phyloP scores from a whole-genome alignment of 2,113 vertebrate species.

The Amphiprion ocellaris region DNA sequence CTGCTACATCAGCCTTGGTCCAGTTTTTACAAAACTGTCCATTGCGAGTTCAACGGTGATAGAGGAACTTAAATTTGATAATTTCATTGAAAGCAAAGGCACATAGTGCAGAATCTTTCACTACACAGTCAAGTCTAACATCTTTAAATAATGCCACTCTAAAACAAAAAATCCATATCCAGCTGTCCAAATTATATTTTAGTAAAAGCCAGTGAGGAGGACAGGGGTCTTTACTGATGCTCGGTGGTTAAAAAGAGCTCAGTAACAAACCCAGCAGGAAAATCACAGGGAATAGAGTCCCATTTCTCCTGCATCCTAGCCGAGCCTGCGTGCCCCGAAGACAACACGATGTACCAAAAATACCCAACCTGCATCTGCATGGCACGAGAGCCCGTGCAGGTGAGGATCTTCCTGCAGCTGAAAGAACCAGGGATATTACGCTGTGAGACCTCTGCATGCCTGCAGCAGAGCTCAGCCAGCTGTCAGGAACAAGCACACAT shows the following conservation, averaged over 20 bases:
- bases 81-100: too few species aligned
- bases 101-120: too few species aligned
- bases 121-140: too few species aligned
- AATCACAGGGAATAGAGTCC: slow-evolving; percentile 17
- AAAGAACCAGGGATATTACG: slow-evolving; percentile 9
- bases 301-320: slow-evolving; percentile 27
- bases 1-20: too few species aligned
- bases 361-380: slow-evolving; percentile 38
- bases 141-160: too few species aligned
- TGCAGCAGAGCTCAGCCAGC: slow-evolving; percentile 36
- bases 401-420: slow-evolving; percentile 37
- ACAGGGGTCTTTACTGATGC: background rate
- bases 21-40: too few species aligned
- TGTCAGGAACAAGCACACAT: slow-evolving; percentile 40
- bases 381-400: slow-evolving; percentile 39
- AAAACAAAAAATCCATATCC: background rate
- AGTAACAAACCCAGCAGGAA: slow-evolving; percentile 15
- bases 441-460: slow-evolving; percentile 25
- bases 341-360: slow-evolving; percentile 48
- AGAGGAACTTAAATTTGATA: too few species aligned
- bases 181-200: background rate
- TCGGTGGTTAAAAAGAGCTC: slow-evolving; percentile 19
- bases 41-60: too few species aligned
- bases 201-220: slow-evolving; percentile 13
- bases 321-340: slow-evolving; percentile 22